Percentiles rank a stretch among this genome's conserved stretches.
These are phyloP conservation scores for Pelochelys cantorii DNA, from an alignment of 2,797 vertebrate genomes.

Conservation along the genomic window DNA sequence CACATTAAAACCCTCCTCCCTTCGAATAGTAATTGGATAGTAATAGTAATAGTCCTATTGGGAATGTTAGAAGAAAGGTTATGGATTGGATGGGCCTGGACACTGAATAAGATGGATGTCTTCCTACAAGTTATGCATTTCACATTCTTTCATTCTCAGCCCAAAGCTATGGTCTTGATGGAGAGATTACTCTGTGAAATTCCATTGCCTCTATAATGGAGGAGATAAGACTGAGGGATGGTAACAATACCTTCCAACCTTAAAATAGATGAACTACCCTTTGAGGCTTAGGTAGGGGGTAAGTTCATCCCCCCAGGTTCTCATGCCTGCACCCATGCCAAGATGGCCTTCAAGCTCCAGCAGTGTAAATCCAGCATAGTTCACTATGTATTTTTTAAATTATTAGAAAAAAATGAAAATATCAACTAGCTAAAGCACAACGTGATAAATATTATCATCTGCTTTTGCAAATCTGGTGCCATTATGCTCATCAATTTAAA, in stretches of 20 bases:
- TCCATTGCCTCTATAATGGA: background rate
- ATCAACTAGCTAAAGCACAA: background rate
- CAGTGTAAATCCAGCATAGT: background rate
- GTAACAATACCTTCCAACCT: background rate
- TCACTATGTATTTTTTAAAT: background rate
- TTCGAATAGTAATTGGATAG: background rate
- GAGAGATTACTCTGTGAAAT: background rate
- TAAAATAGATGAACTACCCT: background rate
- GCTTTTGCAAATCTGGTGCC: background rate
- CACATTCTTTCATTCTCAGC: too few species aligned
- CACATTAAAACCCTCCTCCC: background rate
- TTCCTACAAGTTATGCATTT: background rate
- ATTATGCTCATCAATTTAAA: background rate
- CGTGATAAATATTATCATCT: background rate
- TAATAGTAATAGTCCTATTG: background rate
- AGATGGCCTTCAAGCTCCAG: background rate
- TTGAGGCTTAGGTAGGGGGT: background rate
- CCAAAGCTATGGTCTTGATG: background rate
- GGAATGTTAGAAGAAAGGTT: background rate
- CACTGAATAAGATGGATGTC: fast-evolving
- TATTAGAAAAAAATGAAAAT: background rate
- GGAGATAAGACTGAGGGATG: background rate
- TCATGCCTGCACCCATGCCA: background rate
- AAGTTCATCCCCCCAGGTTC: background rate
- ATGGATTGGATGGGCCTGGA: background rate